Conservation (phyloP, 1,140 invertebrate species). For the Diorhabda elongata region DNA sequence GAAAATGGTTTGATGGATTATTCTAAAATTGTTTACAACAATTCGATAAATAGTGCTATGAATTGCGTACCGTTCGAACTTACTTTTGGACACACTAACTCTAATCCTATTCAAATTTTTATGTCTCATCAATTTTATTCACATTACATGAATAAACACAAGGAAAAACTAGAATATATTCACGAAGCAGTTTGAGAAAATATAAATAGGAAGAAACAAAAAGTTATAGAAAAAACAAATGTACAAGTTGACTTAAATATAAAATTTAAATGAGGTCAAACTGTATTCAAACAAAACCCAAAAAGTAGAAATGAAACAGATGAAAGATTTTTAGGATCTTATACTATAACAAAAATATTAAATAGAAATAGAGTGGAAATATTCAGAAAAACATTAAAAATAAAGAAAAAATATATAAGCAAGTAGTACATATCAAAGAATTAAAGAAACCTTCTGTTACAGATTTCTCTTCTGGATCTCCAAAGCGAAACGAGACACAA, state of each 20-base stretch:
- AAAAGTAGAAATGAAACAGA: constrained; percentile 6
- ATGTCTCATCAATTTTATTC: neutral
- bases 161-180: constrained; percentile 6
- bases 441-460: neutral
- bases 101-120: neutral
- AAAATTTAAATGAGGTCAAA: constrained; percentile 13
- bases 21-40: constrained; percentile 12
- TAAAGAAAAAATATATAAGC: neutral
- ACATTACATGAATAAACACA: constrained; percentile 9
- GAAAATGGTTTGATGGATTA: constrained; percentile 22
- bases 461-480: neutral
- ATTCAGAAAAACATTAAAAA: neutral
- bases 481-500: neutral
- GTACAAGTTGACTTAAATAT: neutral
- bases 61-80: neutral
- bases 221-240: constrained; percentile 7
- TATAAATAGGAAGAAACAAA: constrained; percentile 4
- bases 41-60: constrained; percentile 5
- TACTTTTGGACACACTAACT: constrained; percentile 9
- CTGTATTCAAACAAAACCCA: neutral
- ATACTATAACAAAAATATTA: neutral
- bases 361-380: constrained; percentile 20
- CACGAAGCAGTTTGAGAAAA: neutral
- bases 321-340: constrained; percentile 3
- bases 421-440: constrained; percentile 15